Percentiles rank a stretch among this genome's conserved stretches.
These are phyloP conservation scores for Ectropis grisescens DNA, from an alignment of 1,140 invertebrate genomes.

Conservation along the genomic window DNA sequence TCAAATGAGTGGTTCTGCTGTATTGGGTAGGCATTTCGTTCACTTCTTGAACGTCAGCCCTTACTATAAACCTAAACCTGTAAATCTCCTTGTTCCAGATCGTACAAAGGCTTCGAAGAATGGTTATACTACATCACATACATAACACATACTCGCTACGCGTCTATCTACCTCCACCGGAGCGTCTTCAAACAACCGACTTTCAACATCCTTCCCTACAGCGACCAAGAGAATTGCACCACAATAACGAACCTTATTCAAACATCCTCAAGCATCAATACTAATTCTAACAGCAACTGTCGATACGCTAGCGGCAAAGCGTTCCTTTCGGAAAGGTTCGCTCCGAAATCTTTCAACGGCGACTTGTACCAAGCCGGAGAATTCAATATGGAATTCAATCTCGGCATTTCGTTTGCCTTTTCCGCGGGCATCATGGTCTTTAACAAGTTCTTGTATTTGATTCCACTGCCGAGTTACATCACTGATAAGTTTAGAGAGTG, in stretches of 20 bases:
- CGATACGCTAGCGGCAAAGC: slow-evolving; percentile 80
- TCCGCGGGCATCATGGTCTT: slow-evolving; percentile 83
- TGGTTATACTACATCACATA: slow-evolving; percentile 87
- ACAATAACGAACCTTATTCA: slow-evolving; percentile 65
- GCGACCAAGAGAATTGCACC: slow-evolving; percentile 67
- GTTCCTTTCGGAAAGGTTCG: slow-evolving; percentile 81
- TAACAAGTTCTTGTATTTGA: slow-evolving; percentile 87
- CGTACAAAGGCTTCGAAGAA: slow-evolving; percentile 80
- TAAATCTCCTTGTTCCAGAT: slow-evolving; percentile 71
- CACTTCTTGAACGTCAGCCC: too few relatives aligned
- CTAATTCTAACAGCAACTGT: slow-evolving; percentile 73
- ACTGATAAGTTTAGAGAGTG: slow-evolving; percentile 88
- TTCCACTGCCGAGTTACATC: slow-evolving; percentile 88
- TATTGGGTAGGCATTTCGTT: too few relatives aligned
- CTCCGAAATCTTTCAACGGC: slow-evolving; percentile 67
- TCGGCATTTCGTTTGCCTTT: slow-evolving; percentile 88
- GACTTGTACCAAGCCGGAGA: slow-evolving; percentile 75
- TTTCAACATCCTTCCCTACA: slow-evolving; percentile 66
- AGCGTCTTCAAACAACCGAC: slow-evolving; percentile 74
- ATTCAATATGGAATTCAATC: slow-evolving; percentile 80
- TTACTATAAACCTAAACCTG: too few relatives aligned
- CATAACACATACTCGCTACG: slow-evolving; percentile 82
- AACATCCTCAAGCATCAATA: slow-evolving; percentile 51
- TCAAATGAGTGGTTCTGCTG: too few relatives aligned
- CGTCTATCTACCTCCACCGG: slow-evolving; percentile 78